A percentile compares a stretch with the other conserved stretches of the same genome.
Evolutionary conservation across 2,888 invertebrate species (phyloP).

Genomic region (Chouioia cunea): DNA sequence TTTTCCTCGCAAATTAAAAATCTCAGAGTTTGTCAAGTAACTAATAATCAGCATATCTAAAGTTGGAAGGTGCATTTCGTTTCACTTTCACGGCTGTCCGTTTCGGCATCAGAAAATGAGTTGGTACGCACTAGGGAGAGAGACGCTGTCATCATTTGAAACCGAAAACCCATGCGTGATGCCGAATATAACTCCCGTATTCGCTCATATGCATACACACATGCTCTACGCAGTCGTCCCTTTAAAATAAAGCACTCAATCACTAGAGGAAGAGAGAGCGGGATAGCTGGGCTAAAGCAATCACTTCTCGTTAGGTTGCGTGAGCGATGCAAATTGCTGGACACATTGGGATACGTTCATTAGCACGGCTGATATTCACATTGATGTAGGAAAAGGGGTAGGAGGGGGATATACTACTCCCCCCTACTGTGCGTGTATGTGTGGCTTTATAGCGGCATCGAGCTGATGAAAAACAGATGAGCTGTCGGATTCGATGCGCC

Average conservation of each 20-base stretch:
- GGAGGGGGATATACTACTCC: slow-evolving; percentile 26
- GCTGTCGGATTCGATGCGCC: slow-evolving; percentile 10
- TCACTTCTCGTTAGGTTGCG: slow-evolving; percentile 21
- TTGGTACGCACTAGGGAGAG: background rate
- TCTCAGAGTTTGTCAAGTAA: too few relatives aligned
- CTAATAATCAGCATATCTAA: too few relatives aligned
- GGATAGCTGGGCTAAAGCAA: background rate
- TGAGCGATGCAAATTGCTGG: slow-evolving; percentile 37
- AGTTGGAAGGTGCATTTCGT: background rate
- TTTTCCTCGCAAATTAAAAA: too few relatives aligned
- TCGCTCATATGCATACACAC: too few relatives aligned
- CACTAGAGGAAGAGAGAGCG: background rate
- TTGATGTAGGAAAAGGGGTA: slow-evolving; percentile 7
- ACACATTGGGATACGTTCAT: slow-evolving; percentile 58
- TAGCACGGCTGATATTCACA: slow-evolving; percentile 51
- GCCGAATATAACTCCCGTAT: too few relatives aligned
- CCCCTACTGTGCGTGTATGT: slow-evolving; percentile 33
- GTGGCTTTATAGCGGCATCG: slow-evolving; percentile 9
- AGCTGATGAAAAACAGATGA: background rate
- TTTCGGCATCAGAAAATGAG: background rate
- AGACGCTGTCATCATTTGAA: slow-evolving; percentile 9
- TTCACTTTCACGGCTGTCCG: slow-evolving; percentile 3
- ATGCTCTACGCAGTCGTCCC: background rate
- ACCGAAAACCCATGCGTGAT: slow-evolving; percentile 14
- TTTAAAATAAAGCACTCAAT: slow-evolving; percentile 39